These are phyloP conservation scores for Hipparchia semele DNA, from an alignment of 2,888 invertebrate genomes.

Conservation along the genomic window DNA sequence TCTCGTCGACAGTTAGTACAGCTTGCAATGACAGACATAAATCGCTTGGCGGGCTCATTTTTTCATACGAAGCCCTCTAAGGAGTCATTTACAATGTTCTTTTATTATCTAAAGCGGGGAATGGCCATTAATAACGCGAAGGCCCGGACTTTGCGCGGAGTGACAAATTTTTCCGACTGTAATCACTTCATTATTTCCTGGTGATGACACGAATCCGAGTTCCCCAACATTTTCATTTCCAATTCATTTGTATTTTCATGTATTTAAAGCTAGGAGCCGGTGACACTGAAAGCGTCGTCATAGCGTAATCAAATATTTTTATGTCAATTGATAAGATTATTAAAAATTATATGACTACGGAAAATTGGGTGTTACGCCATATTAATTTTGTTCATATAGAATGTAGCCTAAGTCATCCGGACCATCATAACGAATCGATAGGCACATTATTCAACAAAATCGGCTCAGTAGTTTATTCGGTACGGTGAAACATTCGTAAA, in stretches of 20 bases:
- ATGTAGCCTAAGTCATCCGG: no score
- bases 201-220: slow-evolving; percentile 53
- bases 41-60: slow-evolving; percentile 48
- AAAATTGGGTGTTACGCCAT: no score
- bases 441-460: no score
- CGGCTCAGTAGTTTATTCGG: no score
- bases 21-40: slow-evolving; percentile 48
- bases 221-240: slow-evolving; percentile 24
- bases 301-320: no score
- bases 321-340: no score
- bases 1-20: slow-evolving; percentile 29
- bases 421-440: no score
- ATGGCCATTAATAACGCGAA: slow-evolving; percentile 59
- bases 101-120: slow-evolving; percentile 58
- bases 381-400: no score
- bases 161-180: slow-evolving; percentile 54
- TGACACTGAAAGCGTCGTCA: no score
- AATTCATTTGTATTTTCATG: slow-evolving; percentile 14
- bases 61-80: slow-evolving; percentile 50
- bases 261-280: no score
- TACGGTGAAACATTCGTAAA: no score
- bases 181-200: slow-evolving; percentile 64
- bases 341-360: no score
- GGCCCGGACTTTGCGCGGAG: slow-evolving; percentile 52
- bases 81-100: slow-evolving; percentile 58